These are phyloP conservation scores for Lysiphlebus fabarum DNA, from an alignment of 1,140 invertebrate species.

Conservation along the genomic window DNA sequence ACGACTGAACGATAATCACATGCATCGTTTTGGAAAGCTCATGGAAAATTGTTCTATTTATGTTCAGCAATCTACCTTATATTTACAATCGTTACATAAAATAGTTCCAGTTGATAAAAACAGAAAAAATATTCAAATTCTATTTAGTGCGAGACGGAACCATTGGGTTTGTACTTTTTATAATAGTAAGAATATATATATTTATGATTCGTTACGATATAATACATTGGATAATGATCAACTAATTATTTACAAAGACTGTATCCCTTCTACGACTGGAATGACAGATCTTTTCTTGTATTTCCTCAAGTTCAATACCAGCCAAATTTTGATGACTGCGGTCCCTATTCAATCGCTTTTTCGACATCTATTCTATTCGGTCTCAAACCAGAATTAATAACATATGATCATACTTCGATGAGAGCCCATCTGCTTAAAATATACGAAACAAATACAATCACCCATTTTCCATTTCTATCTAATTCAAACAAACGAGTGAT, in stretches of 20 bases:
- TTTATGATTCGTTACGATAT: conserved; percentile 1
- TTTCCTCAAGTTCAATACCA: conserved; percentile 10
- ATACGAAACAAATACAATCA: background rate
- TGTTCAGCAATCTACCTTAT: background rate
- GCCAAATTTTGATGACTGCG: conserved; percentile 2
- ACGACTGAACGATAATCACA: background rate
- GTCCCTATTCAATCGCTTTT: conserved; percentile 10
- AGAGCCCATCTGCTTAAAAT: conserved; percentile 4
- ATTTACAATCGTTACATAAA: background rate
- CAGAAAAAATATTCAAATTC: conserved; percentile 11
- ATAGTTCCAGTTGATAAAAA: background rate
- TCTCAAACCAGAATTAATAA: background rate
- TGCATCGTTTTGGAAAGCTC: background rate
- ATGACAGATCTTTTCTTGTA: background rate
- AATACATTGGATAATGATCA: conserved; percentile 6
- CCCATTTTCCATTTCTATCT: conserved; percentile 12
- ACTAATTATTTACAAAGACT: background rate
- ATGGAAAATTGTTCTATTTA: conserved; percentile 4
- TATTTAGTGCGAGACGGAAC: background rate
- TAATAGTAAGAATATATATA: background rate
- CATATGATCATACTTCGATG: conserved; percentile 1
- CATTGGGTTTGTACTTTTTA: conserved; percentile 8
- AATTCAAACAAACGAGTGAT: background rate
- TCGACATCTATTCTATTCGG: background rate
- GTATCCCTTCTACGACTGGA: background rate